A percentile compares a stretch with the other conserved stretches of the same genome.
phyloP scores from a whole-genome alignment of 2,888 invertebrate genomes.

The Eustalomyia histrio region DNA sequence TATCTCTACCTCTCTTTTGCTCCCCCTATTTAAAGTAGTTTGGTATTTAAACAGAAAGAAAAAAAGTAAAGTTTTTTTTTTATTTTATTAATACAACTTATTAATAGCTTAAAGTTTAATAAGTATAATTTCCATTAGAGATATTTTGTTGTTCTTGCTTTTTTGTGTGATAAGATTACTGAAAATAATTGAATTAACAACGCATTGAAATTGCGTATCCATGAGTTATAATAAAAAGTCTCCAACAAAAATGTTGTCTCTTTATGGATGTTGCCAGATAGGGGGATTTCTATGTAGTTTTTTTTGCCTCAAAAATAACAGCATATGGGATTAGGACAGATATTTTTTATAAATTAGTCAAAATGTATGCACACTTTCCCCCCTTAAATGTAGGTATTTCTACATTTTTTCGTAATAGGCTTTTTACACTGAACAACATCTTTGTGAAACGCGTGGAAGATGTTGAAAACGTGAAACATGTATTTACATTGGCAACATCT shows the following conservation, averaged over 20 bases:
- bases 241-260: neutral
- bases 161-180: conserved; percentile 1
- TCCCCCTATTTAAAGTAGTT: neutral
- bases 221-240: conserved; percentile 20
- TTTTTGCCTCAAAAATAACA: too few relatives aligned
- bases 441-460: too few relatives aligned
- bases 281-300: neutral
- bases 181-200: conserved; percentile 33
- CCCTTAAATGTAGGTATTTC: too few relatives aligned
- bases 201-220: conserved; percentile 27
- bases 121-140: neutral
- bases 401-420: too few relatives aligned
- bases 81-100: neutral
- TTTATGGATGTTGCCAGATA: neutral
- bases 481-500: too few relatives aligned
- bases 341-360: too few relatives aligned
- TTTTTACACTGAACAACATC: too few relatives aligned
- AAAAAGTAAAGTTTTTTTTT: neutral
- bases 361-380: too few relatives aligned
- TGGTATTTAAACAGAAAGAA: neutral
- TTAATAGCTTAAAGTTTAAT: neutral
- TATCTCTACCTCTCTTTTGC: neutral
- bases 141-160: neutral
- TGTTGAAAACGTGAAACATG: too few relatives aligned
- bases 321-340: too few relatives aligned